phyloP scores from a whole-genome alignment of 2,113 vertebrate genomes.

The Pollachius pollachius region DNA sequence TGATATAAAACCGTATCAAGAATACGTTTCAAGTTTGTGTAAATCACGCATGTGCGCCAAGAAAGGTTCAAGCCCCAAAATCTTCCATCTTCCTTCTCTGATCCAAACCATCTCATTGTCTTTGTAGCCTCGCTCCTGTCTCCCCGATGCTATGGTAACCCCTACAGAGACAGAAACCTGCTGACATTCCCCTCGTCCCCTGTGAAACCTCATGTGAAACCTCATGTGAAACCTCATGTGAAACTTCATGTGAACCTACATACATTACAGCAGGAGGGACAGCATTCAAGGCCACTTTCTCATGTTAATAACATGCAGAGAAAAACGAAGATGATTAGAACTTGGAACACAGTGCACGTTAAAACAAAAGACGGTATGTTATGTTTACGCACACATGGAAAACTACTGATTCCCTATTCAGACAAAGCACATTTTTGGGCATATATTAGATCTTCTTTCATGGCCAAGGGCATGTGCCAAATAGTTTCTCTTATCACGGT shows the following conservation, averaged over 20 bases:
- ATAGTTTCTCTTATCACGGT: constrained; percentile 42
- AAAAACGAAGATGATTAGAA: constrained; percentile 2
- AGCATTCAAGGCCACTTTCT: neutral
- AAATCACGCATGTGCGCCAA: too few species aligned
- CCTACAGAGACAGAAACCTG: constrained; percentile 14
- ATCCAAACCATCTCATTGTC: too few species aligned
- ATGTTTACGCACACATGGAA: constrained; percentile 3
- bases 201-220: neutral
- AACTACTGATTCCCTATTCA: constrained; percentile 6
- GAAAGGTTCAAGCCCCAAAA: too few species aligned
- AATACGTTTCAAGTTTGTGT: too few species aligned
- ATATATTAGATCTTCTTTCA: constrained; percentile 31
- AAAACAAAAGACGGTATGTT: constrained; percentile 2
- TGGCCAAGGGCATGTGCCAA: constrained; percentile 53
- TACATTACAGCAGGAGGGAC: neutral
- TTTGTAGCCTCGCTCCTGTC: too few species aligned
- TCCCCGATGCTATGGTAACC: neutral
- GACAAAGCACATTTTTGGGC: constrained; percentile 49
- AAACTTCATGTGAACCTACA: neutral
- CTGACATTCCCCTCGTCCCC: constrained; percentile 14
- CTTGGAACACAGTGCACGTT: neutral
- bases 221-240: too few species aligned
- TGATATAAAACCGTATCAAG: too few species aligned
- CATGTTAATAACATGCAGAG: neutral
- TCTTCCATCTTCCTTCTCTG: too few species aligned